phyloP scores from a whole-genome alignment of 2,888 invertebrate genomes.

The Camptogramma bilineatum region DNA sequence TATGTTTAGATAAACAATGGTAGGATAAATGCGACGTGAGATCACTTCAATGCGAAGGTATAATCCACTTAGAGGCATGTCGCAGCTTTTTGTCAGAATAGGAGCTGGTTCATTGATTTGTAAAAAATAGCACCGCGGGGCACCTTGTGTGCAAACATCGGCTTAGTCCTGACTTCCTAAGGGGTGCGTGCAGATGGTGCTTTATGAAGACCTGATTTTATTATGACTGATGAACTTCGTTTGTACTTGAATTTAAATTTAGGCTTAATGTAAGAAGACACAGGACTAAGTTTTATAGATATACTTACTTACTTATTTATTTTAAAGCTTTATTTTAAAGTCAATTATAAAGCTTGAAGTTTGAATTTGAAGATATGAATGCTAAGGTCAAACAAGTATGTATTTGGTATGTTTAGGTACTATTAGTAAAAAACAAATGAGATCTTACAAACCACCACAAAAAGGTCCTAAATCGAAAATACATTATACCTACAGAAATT shows the following conservation, averaged over 20 bases:
- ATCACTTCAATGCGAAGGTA: conserved; percentile 69
- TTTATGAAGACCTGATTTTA: conserved; percentile 27
- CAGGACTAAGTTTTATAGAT: no score
- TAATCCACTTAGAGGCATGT: conserved; percentile 85
- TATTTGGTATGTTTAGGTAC: no score
- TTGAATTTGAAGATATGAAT: no score
- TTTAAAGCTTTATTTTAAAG: no score
- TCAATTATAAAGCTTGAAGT: no score
- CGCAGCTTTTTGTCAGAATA: conserved; percentile 76
- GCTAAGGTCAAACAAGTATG: no score
- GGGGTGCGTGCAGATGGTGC: conserved; percentile 62
- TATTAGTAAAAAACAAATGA: no score
- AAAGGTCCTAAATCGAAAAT: no score
- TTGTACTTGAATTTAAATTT: background rate
- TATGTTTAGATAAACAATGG: conserved; percentile 58
- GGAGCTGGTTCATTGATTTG: conserved; percentile 74
- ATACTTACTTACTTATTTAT: no score
- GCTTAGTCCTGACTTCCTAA: conserved; percentile 43
- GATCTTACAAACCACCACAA: no score
- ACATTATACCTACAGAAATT: no score
- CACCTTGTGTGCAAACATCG: conserved; percentile 75
- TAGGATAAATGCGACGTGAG: conserved; percentile 81
- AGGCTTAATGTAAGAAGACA: no score
- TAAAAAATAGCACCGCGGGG: conserved; percentile 80
- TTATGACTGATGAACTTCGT: conserved; percentile 22